Conservation (phyloP, 2,888 invertebrate genomes). For the Rhingia campestris region DNA sequence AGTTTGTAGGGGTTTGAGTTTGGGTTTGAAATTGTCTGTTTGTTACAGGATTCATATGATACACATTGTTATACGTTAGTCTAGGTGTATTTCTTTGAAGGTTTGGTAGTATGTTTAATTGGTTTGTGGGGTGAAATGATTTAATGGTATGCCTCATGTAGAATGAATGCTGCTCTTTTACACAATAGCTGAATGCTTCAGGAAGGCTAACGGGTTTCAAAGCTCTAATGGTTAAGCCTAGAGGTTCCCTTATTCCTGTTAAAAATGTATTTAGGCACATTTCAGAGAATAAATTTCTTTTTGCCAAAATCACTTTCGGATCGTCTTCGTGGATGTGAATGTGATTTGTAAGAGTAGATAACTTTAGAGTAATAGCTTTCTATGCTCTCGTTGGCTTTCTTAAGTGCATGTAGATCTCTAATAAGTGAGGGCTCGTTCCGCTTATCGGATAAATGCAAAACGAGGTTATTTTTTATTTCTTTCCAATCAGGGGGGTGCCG, state of each 20-base stretch:
- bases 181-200: neutral
- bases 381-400: neutral
- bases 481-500: too few relatives aligned
- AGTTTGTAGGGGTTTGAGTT: neutral
- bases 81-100: neutral
- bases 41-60: neutral
- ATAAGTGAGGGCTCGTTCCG: too few relatives aligned
- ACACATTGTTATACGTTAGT: neutral
- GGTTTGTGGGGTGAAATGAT: neutral
- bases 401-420: too few relatives aligned
- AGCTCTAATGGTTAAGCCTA: neutral
- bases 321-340: neutral
- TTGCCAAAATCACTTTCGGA: neutral
- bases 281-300: neutral
- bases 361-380: neutral
- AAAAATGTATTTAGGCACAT: neutral
- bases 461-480: too few relatives aligned
- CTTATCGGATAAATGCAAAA: too few relatives aligned
- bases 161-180: neutral
- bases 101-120: neutral
- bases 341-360: neutral
- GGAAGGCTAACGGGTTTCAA: neutral
- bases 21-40: neutral
- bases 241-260: neutral
- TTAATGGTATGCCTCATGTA: neutral